phyloP scores from a whole-genome alignment of 2,888 invertebrate species.

The Autographa gamma region DNA sequence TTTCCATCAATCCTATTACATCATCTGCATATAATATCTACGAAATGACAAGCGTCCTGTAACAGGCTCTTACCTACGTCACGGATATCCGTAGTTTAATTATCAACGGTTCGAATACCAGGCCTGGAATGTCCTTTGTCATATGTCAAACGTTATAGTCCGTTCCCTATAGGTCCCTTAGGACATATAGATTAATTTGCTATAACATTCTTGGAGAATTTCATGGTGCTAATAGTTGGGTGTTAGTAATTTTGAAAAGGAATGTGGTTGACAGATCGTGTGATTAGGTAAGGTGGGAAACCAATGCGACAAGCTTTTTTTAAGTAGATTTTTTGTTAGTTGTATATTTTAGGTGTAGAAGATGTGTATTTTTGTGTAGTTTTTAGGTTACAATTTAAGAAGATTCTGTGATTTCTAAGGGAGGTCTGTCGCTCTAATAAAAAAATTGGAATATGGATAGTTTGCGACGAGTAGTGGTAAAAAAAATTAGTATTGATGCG shows the following conservation, averaged over 20 bases:
- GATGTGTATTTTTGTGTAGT: too few species aligned
- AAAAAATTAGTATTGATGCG: too few species aligned
- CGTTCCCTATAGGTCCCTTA: constrained; percentile 26
- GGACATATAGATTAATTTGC: constrained; percentile 58
- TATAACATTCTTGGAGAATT: constrained; percentile 58
- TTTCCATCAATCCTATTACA: neutral
- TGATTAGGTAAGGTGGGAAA: constrained; percentile 37
- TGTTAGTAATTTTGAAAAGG: constrained; percentile 38
- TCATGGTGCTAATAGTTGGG: constrained; percentile 36
- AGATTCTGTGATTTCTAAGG: too few species aligned
- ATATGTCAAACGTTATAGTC: constrained; percentile 46
- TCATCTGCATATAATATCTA: constrained; percentile 13
- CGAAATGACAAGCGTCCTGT: constrained; percentile 18
- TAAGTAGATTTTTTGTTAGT: too few species aligned
- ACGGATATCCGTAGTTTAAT: constrained; percentile 59
- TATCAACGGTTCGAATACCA: constrained; percentile 53
- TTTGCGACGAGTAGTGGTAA: too few species aligned
- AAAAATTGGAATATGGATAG: too few species aligned
- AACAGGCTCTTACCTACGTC: constrained; percentile 48
- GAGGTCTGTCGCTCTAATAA: too few species aligned
- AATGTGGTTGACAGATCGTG: constrained; percentile 47
- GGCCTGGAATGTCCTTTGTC: constrained; percentile 55
- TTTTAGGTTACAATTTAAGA: too few species aligned
- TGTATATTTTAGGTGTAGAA: too few species aligned
- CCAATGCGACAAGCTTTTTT: too few species aligned